Evolutionary conservation across 2,888 invertebrate species (phyloP), one percentile per base, ranked within the genome.

Genomic region (Subacronicta megacephala): DNA sequence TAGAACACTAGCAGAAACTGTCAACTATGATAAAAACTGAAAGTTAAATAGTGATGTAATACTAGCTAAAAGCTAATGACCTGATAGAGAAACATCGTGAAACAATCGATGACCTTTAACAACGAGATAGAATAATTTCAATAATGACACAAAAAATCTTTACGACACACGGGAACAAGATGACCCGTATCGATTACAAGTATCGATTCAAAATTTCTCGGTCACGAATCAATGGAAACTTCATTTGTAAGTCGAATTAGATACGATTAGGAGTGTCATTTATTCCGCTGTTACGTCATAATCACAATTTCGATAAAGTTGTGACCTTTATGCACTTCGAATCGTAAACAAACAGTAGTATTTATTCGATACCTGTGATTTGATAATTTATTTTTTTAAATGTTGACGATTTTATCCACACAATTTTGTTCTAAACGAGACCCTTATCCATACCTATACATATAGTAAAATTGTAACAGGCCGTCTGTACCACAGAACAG

Each of bases 221-320:
- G 74, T 84, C 84, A 85, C 83, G 81, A 81, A 51, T 75, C 69
- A 70, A 77, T 77, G 64, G 61, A 44, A n/a, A 55, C 29, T 60
- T 55, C 64, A 62, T 74, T 63, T 62, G 56, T 72, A 66, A 67
- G 60, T 67, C 58, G 52, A 69, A 66, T 70, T 58, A 52, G 64
- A 65, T 65, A 52, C 45, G 61, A 45, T 57, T 43, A 17, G 50
- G 52, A 62, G 62, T 62, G 58, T 66, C 47, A 44, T 55, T 63
- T 43, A 45, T 55, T 58, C 50, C 16, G 12, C 7, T 51, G 7
- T 62, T 54, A 53, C 31, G 17, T 54, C 4, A 31, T 44, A 3
- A 20, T 53, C 41, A 9, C 29, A 49, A 43, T 51, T 46, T 62
- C 59, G 33, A 54, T 45, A 62, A 64, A 46, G 10, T 38, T 55